Conservation (phyloP, 2,113 vertebrate species). For the Nothoprocta perdicaria region DNA sequence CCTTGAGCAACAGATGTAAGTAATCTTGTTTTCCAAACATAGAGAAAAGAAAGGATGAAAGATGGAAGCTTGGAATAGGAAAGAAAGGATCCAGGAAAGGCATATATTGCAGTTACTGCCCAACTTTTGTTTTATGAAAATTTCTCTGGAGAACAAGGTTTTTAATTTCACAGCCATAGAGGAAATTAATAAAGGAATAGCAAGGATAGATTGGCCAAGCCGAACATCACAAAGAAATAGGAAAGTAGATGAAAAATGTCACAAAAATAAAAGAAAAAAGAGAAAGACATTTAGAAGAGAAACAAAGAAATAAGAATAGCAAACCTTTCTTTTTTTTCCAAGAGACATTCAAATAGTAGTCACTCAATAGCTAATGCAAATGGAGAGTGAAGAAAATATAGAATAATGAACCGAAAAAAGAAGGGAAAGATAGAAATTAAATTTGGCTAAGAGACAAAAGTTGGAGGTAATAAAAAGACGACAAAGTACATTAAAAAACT, state of each 20-base stretch:
- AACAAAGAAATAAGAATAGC: not conserved
- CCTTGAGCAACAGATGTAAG: not conserved
- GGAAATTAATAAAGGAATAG: not conserved
- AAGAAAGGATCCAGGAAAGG: not conserved
- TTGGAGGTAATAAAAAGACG: rapidly evolving
- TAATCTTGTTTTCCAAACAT: not conserved
- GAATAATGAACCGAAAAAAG: not conserved
- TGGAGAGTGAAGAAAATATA: not conserved
- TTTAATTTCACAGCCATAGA: rapidly evolving
- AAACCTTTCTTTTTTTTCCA: not conserved
- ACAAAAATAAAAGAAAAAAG: rapidly evolving
- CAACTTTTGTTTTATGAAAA: not conserved
- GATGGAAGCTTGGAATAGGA: not conserved
- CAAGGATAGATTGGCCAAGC: not conserved
- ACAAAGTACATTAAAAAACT: not conserved
- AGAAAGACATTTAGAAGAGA: not conserved
- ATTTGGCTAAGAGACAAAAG: not conserved
- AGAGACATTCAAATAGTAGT: not conserved
- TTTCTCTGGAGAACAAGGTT: not conserved
- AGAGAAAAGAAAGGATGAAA: not conserved
- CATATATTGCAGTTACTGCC: not conserved
- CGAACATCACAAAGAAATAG: not conserved
- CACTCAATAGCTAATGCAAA: not conserved
- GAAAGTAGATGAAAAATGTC: not conserved
- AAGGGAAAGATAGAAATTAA: not conserved